phyloP scores from a whole-genome alignment of 2,888 invertebrate species.

The Chloromyia formosa region DNA sequence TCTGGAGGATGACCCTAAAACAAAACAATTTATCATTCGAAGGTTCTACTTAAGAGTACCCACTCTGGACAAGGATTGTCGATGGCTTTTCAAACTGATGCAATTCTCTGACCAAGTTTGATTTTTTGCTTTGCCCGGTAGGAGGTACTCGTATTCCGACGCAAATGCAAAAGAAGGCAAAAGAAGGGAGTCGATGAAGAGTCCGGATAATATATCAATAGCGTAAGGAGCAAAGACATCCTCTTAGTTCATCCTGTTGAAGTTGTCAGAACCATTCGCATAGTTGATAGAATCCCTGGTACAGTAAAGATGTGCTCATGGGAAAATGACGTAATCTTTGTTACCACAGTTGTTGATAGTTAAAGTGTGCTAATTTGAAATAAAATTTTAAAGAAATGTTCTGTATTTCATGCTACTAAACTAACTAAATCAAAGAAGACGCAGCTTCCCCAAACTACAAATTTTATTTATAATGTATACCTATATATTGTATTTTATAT shows the following conservation, averaged over 20 bases:
- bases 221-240: constrained; percentile 32
- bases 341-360: too few species aligned
- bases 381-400: too few species aligned
- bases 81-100: constrained; percentile 24
- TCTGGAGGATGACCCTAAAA: constrained; percentile 26
- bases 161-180: neutral
- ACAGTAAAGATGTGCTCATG: neutral
- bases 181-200: neutral
- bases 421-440: too few species aligned
- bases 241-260: constrained; percentile 21
- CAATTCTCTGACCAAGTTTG: constrained; percentile 24
- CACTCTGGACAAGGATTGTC: constrained; percentile 21
- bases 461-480: too few species aligned
- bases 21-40: constrained; percentile 40
- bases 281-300: neutral
- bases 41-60: constrained; percentile 16
- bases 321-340: too few species aligned
- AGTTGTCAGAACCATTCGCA: neutral
- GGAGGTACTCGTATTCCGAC: neutral
- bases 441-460: too few species aligned
- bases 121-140: neutral
- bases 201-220: constrained; percentile 39
- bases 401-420: too few species aligned
- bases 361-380: too few species aligned
- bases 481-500: too few species aligned